Base-by-base conservation (phyloP, 2,797 vertebrate species). In the Rhadinocentrus ornatus region DNA sequence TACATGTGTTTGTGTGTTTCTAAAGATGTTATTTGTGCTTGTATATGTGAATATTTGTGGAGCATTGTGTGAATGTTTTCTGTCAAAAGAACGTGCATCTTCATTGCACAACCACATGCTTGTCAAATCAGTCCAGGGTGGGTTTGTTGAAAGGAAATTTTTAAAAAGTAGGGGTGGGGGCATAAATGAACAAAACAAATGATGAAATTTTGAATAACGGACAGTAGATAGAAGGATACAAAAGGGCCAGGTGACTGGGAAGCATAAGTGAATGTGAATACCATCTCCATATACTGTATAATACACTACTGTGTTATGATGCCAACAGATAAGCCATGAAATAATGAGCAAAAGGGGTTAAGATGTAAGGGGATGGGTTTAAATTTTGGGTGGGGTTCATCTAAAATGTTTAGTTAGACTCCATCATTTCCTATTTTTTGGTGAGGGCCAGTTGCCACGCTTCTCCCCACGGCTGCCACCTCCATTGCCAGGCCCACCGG, bases 401-500 rank as follows among this genome's bases (percentile, higher is more conserved):
- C 69, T 78, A 81, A 89, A 89, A 91, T 86, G 85, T 90, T 87
- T 73, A 88, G 88, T 69, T 65, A 60, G 70, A 74, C 81, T 86
- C 67, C 32, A 89, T 93, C 88, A 96, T 94, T 97, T 97, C 83
- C 96, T 95, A 83, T 96, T 97, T 89, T 97, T 96, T 0, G 96
- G 96, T 27, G 96, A 97, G 35, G 96, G 95, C 96, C 96, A 97
- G 86, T 94, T 95, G 76, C 93, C 93, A 18, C 94, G 93, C 75
- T 90, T 94, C 62, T 96, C 95, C 26, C 93, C 93, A 1, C 95
- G 93, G 69, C 85, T 94, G 44, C 92, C 83, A 0, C 94, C 93
- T 63, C 92, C 92, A 1, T 89, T 91, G 16, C 94, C 93, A 0
- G 93, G 87, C 4, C 88, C 86, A 1, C 91, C 84, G 2, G 91